Evolutionary conservation across 2,888 invertebrate genomes (phyloP).

Genomic region (Polydrusus tereticollis): DNA sequence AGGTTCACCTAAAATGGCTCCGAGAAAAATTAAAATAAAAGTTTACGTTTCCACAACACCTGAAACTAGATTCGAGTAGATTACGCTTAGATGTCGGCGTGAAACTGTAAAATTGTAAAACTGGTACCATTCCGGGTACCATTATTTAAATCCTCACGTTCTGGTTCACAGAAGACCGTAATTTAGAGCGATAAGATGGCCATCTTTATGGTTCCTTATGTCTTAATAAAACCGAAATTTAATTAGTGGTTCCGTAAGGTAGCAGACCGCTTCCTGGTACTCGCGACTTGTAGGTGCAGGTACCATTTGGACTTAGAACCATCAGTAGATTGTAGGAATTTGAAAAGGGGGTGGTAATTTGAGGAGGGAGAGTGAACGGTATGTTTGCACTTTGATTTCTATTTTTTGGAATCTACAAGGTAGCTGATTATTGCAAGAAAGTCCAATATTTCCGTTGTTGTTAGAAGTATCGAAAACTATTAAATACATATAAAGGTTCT

Average conservation of each 20-base stretch:
- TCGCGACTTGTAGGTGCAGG: neutral
- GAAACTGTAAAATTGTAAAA: slow-evolving; percentile 4
- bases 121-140: slow-evolving; percentile 24
- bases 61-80: neutral
- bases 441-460: too few relatives aligned
- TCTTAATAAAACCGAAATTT: slow-evolving; percentile 24
- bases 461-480: too few relatives aligned
- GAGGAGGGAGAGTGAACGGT: neutral
- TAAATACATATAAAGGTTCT: too few relatives aligned
- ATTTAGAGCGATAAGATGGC: slow-evolving; percentile 18
- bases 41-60: neutral
- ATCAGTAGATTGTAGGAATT: neutral
- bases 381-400: too few relatives aligned
- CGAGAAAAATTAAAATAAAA: slow-evolving; percentile 16
- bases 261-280: slow-evolving; percentile 8
- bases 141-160: slow-evolving; percentile 34
- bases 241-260: slow-evolving; percentile 18
- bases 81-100: neutral
- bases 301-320: slow-evolving; percentile 2
- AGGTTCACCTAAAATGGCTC: neutral
- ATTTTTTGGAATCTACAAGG: too few relatives aligned
- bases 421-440: too few relatives aligned
- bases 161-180: slow-evolving; percentile 13
- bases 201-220: slow-evolving; percentile 27
- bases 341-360: neutral